phyloP scores from a whole-genome alignment of 1,140 invertebrate genomes.

The Tribolium castaneum region DNA sequence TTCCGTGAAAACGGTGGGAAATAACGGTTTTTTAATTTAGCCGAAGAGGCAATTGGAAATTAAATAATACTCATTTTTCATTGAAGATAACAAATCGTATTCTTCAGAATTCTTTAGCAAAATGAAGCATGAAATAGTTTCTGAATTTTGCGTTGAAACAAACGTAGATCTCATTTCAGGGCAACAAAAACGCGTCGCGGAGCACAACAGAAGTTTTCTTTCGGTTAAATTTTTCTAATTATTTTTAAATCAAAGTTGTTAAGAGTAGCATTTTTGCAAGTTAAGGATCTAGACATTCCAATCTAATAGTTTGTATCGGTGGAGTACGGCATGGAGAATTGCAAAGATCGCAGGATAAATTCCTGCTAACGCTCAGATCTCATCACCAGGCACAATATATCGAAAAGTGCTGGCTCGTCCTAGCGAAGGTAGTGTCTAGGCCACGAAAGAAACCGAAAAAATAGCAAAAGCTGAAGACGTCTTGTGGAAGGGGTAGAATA shows the following conservation, averaged over 20 bases:
- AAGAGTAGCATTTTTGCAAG: background rate
- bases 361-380: background rate
- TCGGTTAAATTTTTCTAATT: no score
- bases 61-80: background rate
- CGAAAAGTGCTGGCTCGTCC: background rate
- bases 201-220: no score
- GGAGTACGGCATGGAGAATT: background rate
- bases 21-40: background rate
- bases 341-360: background rate
- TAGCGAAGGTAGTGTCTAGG: constrained; percentile 26
- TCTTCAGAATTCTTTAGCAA: background rate
- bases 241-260: background rate
- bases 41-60: background rate
- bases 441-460: constrained; percentile 22
- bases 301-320: background rate
- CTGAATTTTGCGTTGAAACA: background rate
- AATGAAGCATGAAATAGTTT: background rate
- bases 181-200: no score
- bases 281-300: background rate
- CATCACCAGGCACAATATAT: background rate
- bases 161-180: background rate
- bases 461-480: constrained; percentile 5
- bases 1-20: background rate
- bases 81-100: background rate
- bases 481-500: constrained; percentile 52